Evolutionary conservation across 2,888 invertebrate genomes (phyloP), one percentile per base, ranked within the genome.

Genomic region (Troglohyphantes excavatus): DNA sequence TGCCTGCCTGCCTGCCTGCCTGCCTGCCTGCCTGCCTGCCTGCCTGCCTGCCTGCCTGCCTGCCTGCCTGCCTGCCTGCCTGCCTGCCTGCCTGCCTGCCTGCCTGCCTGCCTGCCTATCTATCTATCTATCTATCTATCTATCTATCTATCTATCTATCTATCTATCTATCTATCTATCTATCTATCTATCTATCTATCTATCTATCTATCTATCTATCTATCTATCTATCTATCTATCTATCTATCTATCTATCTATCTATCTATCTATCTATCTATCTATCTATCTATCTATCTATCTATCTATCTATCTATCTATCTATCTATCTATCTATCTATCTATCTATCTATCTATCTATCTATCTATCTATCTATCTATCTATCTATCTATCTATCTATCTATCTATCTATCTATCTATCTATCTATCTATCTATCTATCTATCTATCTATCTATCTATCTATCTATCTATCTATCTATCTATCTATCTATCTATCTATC

Each of bases 251-350:
- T 61, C 61, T 61, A 61, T 61, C 5, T 61, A 61, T 61, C 61
- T 61, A 61, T 61, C 61, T 61, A 61, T 61, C 61, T 61, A 61
- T 61, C 61, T 61, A 61, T 61, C 61, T 61, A 61, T 61, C 61
- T 61, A 61, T 61, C 61, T 61, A 61, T 61, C 61, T 61, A 61
- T 61, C 61, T 61, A 61, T 61, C 61, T 61, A 61, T 61, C 61
- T 61, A 61, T 61, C 61, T 61, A 61, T 61, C 61, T 61, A 23
- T 61, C 61, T 61, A 23, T 61, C 61, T 61, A 23, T 61, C 61
- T 33, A 33, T 33, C 33, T 33, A 33, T 33, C 33, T 33, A 33
- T 61, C 19, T 61, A 19, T 61, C 19, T 61, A 19, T 61, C 19
- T 61, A 19, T 33, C 33, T 33, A 33, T 33, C 33, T 61, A 23